phyloP scores from a whole-genome alignment of 2,888 invertebrate species.

The Brassicogethes aeneus region DNA sequence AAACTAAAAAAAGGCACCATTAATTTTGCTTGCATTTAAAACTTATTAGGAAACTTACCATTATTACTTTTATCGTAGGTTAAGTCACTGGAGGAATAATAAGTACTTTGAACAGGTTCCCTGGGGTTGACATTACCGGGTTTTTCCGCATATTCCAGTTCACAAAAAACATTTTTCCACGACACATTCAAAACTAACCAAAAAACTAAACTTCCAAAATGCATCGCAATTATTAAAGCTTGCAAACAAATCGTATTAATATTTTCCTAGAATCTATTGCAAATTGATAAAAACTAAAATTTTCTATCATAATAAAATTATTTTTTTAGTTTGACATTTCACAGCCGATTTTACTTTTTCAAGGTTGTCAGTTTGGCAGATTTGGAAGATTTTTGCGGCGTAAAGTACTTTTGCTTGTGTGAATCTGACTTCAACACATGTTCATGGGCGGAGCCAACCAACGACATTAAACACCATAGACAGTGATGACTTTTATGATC shows the following conservation, averaged over 20 bases:
- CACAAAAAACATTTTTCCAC: conserved; percentile 25
- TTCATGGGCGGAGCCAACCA: conserved; percentile 5
- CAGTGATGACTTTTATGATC: too few species aligned
- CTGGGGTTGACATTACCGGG: conserved; percentile 1
- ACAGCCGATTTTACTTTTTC: conserved; percentile 24
- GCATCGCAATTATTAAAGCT: neutral
- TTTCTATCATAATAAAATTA: conserved; percentile 30
- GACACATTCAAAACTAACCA: conserved; percentile 34
- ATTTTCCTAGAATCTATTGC: neutral
- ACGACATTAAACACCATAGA: neutral
- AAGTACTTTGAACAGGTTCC: conserved; percentile 33
- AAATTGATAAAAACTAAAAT: conserved; percentile 13
- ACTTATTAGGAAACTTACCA: conserved; percentile 41
- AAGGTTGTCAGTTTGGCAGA: conserved; percentile 15
- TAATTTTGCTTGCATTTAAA: too few species aligned
- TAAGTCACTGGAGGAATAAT: conserved; percentile 44
- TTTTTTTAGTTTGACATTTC: conserved; percentile 34
- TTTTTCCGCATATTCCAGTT: conserved; percentile 11
- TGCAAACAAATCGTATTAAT: neutral
- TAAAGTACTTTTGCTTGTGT: conserved; percentile 12
- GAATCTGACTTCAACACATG: conserved; percentile 11
- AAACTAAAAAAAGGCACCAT: conserved; percentile 22
- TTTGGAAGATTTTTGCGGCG: conserved; percentile 3
- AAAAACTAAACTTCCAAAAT: conserved; percentile 25
- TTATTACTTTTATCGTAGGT: conserved; percentile 51